These are phyloP conservation scores for Avahi laniger DNA, from an alignment of 2,797 vertebrate genomes.

Conservation along the genomic window DNA sequence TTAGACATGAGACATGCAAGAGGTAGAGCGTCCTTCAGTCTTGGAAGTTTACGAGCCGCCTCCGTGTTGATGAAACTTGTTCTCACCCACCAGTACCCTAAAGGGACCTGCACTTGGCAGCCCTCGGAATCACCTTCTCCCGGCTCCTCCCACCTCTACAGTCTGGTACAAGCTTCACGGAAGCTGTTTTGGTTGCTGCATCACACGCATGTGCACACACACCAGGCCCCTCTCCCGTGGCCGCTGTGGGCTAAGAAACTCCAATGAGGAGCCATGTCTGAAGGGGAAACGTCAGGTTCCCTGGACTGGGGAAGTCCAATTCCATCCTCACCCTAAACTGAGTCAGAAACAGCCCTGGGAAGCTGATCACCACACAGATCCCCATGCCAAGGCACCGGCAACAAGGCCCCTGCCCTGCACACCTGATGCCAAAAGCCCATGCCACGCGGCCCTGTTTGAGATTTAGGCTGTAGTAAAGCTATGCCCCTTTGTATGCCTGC, in stretches of 20 bases:
- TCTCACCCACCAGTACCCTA: accelerated
- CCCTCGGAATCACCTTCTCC: background rate
- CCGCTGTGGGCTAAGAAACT: background rate
- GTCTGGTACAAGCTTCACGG: background rate
- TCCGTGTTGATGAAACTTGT: no score
- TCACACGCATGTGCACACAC: background rate
- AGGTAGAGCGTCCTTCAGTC: background rate
- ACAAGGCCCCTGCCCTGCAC: accelerated
- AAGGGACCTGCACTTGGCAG: background rate
- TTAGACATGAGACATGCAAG: background rate
- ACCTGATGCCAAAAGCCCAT: background rate
- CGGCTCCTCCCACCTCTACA: background rate
- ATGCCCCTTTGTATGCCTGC: background rate
- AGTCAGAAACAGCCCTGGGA: background rate
- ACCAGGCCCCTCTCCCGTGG: background rate
- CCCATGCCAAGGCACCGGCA: background rate
- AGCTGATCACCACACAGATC: background rate
- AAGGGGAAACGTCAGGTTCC: background rate
- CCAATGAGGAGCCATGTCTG: background rate
- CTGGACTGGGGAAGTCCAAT: no score
- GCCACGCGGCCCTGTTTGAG: background rate
- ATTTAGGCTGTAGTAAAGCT: background rate
- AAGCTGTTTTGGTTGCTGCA: background rate
- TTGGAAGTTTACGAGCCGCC: background rate
- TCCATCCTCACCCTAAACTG: background rate